Evolutionary conservation across 2,888 invertebrate species (phyloP), one percentile per base, ranked within the genome.

Genomic region (Brachyptera putata): DNA sequence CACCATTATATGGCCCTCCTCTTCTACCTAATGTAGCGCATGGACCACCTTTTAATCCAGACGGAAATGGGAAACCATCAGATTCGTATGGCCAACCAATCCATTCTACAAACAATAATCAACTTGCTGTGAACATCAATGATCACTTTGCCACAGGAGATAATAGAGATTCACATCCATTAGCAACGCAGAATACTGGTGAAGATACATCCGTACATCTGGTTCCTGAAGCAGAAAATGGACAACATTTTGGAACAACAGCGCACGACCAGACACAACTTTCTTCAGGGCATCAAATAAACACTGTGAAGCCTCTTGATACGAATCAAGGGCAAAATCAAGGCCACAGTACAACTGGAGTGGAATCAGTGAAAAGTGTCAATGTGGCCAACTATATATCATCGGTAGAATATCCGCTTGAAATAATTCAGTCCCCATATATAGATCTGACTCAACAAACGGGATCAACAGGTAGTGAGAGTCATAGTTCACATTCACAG

Each of bases 391-490:
- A 87, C 69, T 87, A 80, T 68, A 77, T 86, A 1, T 84, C 87
- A 41, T 84, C 86, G 1, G 78, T 88, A 41, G 86, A 87, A 66
- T 86, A 87, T 72, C 86, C 89, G 9, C 80, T 86, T 41, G 84
- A 85, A 65, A 79, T 84, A 57, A 80, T 87, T 60, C 84, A 87
- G 67, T 83, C 90, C 14, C 84, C 86, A 16, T 69, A 85, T n/a
- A 77, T 85, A 58, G 86, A 86, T 68, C 74, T 85, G 41, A 57
- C 49, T 21, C 74, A 75, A 66, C 67, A 75, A 48, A 70, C 73
- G 3, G 24, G 24, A 7, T 22, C 18, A 3, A 18, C 7, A 7
- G 21, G 49, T 5, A n/a, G n/a, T n/a, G n/a, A n/a, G n/a, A n/a
- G n/a, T n/a, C n/a, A n/a, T n/a, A n/a, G n/a, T n/a, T n/a, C n/a